These are phyloP conservation scores for Botia kubotai DNA, from an alignment of 2,797 vertebrate species.

Conservation along the genomic window DNA sequence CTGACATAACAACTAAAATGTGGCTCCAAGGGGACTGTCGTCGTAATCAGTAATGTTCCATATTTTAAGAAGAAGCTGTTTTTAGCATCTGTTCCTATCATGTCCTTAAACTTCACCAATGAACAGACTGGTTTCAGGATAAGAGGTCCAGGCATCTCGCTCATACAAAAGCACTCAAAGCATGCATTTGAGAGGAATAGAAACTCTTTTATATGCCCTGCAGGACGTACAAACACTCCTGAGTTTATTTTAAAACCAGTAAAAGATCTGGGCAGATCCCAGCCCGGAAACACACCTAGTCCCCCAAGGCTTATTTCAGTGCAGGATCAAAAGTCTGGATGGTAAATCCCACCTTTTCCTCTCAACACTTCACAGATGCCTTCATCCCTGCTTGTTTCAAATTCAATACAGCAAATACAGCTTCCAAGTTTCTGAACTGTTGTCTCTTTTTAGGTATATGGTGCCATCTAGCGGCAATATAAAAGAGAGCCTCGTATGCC, in stretches of 20 bases:
- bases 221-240: slow-evolving; percentile 30
- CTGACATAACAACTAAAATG: not conserved
- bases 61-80: not conserved
- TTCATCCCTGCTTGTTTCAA: not conserved
- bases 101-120: not conserved
- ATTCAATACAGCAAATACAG: not conserved
- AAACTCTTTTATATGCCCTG: slow-evolving; percentile 32
- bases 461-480: not conserved
- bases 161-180: not conserved
- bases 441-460: not conserved
- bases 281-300: slow-evolving; percentile 35
- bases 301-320: slow-evolving; percentile 24
- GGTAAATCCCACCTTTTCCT: not conserved
- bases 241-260: slow-evolving; percentile 46
- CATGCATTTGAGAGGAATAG: slow-evolving; percentile 7
- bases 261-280: slow-evolving; percentile 32
- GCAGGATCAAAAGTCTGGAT: slow-evolving; percentile 6
- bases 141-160: not conserved
- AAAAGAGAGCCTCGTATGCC: not conserved
- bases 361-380: not conserved
- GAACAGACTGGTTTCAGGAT: not conserved
- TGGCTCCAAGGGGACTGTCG: not conserved
- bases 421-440: not conserved
- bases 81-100: not conserved
- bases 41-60: not conserved